Evolutionary conservation across 2,797 vertebrate genomes (phyloP).

Genomic region (Aphelocoma californica): DNA sequence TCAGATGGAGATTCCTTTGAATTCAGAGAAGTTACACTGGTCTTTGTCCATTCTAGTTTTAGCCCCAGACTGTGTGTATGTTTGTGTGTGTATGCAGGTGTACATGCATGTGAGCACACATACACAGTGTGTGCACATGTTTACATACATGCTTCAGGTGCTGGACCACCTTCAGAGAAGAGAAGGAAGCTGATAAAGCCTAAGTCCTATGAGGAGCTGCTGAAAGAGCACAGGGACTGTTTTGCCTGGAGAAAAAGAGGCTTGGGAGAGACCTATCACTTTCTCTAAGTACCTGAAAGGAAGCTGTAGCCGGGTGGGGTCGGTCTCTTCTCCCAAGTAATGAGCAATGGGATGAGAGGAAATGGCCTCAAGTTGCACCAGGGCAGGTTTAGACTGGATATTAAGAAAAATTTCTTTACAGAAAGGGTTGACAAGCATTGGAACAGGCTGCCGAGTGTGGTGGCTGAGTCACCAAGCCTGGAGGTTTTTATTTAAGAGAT

Average conservation of each 20-base stretch:
- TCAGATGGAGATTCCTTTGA: neutral
- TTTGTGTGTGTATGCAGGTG: neutral
- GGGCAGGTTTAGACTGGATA: neutral
- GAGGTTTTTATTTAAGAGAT: neutral
- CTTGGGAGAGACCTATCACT: neutral
- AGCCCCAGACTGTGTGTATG: neutral
- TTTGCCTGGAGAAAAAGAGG: neutral
- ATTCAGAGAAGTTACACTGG: neutral
- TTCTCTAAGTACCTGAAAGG: neutral
- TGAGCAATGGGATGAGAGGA: neutral
- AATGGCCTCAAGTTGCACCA: neutral
- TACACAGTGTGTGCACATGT: fast-evolving
- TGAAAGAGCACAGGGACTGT: neutral
- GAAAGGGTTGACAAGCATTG: neutral
- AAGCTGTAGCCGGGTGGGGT: neutral
- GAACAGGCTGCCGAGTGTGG: neutral
- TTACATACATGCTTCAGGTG: neutral
- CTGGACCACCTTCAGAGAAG: neutral
- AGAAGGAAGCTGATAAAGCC: neutral
- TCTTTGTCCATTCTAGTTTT: neutral
- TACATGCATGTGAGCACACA: fast-evolving
- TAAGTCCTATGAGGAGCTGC: neutral
- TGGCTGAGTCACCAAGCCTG: neutral
- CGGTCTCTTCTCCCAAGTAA: neutral
- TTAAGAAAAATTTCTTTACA: neutral